Percentiles rank a stretch among this genome's conserved stretches.
phyloP scores from a whole-genome alignment of 2,888 invertebrate genomes.

The Dexiosoma caninum region DNA sequence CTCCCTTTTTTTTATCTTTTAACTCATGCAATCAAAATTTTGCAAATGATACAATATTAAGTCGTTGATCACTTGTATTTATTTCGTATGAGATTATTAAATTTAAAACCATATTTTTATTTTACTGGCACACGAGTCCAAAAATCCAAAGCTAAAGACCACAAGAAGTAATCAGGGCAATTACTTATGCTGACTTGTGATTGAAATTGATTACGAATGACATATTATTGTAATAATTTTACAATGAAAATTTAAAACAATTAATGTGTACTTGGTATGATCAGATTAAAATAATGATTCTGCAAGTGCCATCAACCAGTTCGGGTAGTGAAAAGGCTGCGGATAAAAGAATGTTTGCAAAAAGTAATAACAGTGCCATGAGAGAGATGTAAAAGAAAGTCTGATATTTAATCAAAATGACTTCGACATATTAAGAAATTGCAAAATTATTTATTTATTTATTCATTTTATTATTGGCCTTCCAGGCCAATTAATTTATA shows the following conservation, averaged over 20 bases:
- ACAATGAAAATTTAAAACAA: conserved; percentile 37
- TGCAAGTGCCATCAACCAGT: conserved; percentile 24
- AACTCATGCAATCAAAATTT: conserved; percentile 56
- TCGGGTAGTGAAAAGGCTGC: not conserved
- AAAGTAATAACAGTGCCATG: too few species aligned
- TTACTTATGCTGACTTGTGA: conserved; percentile 43
- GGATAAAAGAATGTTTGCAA: too few species aligned
- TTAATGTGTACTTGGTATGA: conserved; percentile 22
- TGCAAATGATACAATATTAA: conserved; percentile 57
- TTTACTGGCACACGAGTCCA: not conserved
- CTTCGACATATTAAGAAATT: too few species aligned
- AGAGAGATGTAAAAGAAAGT: too few species aligned
- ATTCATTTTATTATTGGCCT: too few species aligned
- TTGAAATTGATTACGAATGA: conserved; percentile 53
- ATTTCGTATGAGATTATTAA: conserved; percentile 19
- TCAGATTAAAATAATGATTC: conserved; percentile 33
- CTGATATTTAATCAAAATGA: too few species aligned
- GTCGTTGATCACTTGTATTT: conserved; percentile 53
- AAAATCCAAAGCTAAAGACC: not conserved
- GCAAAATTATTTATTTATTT: too few species aligned
- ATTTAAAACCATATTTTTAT: conserved; percentile 8
- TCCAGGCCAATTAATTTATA: too few species aligned
- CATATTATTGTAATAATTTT: conserved; percentile 59
- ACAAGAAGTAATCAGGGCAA: conserved; percentile 34
- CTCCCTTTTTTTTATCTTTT: conserved; percentile 43